phyloP scores from a whole-genome alignment of 1,140 invertebrate species.

The Gryllus bimaculatus region DNA sequence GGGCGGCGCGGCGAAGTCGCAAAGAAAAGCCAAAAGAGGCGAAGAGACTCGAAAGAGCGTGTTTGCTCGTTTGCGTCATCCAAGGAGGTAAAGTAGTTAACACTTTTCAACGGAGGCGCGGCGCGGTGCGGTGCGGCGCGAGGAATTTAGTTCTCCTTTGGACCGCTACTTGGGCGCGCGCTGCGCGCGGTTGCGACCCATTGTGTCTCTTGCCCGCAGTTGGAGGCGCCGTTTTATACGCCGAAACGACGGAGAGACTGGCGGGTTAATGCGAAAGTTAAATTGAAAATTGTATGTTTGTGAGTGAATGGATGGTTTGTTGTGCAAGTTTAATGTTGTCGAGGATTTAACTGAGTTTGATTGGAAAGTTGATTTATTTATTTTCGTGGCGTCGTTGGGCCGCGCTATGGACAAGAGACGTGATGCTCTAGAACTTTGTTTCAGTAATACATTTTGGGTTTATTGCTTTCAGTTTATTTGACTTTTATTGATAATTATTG shows the following conservation, averaged over 20 bases:
- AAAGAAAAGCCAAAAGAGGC: too few relatives aligned
- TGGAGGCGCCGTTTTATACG: background rate
- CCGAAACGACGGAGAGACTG: background rate
- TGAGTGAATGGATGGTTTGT: background rate
- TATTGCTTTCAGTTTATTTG: too few relatives aligned
- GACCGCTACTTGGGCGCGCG: background rate
- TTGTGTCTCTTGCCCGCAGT: background rate
- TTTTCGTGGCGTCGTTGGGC: background rate
- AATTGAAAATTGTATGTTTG: background rate
- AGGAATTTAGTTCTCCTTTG: background rate
- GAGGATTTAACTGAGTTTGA: background rate
- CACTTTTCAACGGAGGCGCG: background rate
- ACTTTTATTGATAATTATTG: too few relatives aligned
- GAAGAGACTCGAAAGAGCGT: background rate
- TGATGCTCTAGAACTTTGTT: too few relatives aligned
- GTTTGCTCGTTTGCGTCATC: background rate
- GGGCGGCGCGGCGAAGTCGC: too few relatives aligned
- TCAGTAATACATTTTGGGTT: too few relatives aligned
- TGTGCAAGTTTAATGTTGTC: background rate
- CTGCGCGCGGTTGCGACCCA: background rate
- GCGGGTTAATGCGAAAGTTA: background rate
- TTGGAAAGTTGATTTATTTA: background rate
- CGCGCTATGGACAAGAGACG: too few relatives aligned
- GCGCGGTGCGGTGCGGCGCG: too few relatives aligned
- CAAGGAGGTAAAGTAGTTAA: constrained; percentile 4